Conservation (phyloP, 2,888 invertebrate genomes). For the Heliconius ismenius region DNA sequence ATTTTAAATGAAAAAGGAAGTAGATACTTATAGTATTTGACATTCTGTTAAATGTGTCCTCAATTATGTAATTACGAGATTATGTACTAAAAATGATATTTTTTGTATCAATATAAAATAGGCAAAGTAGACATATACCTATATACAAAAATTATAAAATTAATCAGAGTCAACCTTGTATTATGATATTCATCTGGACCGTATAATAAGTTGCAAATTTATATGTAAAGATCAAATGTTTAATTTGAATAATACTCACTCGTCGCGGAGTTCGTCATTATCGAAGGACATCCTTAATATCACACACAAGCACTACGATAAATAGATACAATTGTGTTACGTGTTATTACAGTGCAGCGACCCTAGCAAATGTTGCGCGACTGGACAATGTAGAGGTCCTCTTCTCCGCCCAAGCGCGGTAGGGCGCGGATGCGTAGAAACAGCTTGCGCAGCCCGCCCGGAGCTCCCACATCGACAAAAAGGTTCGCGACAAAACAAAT, state of each 20-base stretch:
- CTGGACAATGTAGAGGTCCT: conserved; percentile 50
- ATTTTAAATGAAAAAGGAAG: too few relatives aligned
- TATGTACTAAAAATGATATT: too few relatives aligned
- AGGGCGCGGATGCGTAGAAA: conserved; percentile 59
- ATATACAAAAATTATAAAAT: too few relatives aligned
- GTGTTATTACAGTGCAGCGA: conserved; percentile 51
- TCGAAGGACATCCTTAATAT: conserved; percentile 79
- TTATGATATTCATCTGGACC: neutral
- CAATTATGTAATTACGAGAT: too few relatives aligned
- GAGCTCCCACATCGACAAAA: conserved; percentile 8
- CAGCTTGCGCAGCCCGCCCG: conserved; percentile 48
- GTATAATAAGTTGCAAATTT: neutral
- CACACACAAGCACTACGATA: conserved; percentile 56
- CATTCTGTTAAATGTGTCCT: too few relatives aligned
- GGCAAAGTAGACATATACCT: too few relatives aligned
- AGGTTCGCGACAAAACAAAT: neutral
- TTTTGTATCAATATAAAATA: too few relatives aligned
- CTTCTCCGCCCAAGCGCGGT: conserved; percentile 60
- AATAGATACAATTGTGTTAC: conserved; percentile 48
- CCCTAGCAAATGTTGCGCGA: conserved; percentile 61
- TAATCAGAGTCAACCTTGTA: neutral
- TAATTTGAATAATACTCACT: conserved; percentile 80
- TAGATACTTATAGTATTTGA: neutral
- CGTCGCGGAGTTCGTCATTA: conserved; percentile 86
- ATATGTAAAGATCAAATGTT: neutral